These are phyloP conservation scores for Notoglanidium macrostoma DNA, from an alignment of 2,797 vertebrate genomes.

Conservation along the genomic window DNA sequence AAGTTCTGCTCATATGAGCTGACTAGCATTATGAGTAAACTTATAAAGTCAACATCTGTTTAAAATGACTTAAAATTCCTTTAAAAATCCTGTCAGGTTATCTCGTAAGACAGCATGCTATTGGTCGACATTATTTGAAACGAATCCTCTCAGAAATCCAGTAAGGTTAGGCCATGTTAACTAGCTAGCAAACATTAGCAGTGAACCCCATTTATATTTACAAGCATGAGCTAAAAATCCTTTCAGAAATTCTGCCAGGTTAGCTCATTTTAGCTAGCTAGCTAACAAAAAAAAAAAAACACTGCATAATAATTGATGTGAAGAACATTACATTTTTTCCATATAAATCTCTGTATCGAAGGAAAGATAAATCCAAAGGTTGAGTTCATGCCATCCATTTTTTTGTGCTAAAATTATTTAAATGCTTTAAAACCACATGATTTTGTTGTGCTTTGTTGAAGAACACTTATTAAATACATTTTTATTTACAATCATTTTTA, in stretches of 20 bases:
- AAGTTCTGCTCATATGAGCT: neutral
- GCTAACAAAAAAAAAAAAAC: neutral
- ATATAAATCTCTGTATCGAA: neutral
- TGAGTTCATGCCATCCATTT: neutral
- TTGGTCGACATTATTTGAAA: neutral
- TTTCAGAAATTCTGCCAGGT: neutral
- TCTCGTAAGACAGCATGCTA: neutral
- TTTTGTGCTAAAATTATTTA: neutral
- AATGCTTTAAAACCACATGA: neutral
- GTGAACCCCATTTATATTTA: neutral
- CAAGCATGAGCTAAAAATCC: neutral
- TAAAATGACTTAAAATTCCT: neutral
- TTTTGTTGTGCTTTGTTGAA: neutral
- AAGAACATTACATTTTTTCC: neutral
- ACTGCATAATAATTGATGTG: neutral
- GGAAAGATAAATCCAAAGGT: neutral
- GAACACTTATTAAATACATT: no score
- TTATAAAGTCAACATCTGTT: neutral
- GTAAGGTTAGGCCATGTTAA: neutral
- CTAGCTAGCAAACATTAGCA: neutral
- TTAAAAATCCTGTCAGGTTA: neutral
- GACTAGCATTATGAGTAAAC: neutral
- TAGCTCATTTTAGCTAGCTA: neutral
- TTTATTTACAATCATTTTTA: no score
- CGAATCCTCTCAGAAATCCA: neutral